Evolutionary conservation across 2,113 vertebrate genomes (phyloP), one percentile per base, ranked within the genome.

Genomic region (Hemibagrus wyckioides): DNA sequence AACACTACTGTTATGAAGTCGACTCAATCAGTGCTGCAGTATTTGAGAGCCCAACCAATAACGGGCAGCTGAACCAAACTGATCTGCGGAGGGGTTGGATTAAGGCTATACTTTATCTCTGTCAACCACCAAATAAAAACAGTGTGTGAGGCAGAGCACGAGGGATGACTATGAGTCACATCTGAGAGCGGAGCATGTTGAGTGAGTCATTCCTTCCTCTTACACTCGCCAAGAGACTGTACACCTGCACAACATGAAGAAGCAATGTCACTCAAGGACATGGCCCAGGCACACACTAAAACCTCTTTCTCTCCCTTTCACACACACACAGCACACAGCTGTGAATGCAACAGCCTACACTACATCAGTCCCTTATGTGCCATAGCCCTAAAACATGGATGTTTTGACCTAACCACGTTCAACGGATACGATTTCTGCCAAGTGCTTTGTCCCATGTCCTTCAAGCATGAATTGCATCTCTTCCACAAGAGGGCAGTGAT

Each of bases 181-280:
- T 85, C 88, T 92, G 90, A 92, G 93, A 90, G 90, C 92, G 89
- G 90, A 94, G 87, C 88, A 89, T 84, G 88, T 87, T 59, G 90
- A 90, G 88, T 95, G 94, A 95, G 92, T 95, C 95, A 95, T 90
- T 94, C 88, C 92, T 95, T 94, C 94, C 94, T 91, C 83, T 28
- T 86, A 85, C 57, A 57, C 75, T 84, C 30, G 92, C 93, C 94
- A 94, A 92, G 91, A 89, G 92, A 93, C 67, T 93, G 93, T 92
- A 93, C 94, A 95, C 94, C 94, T 95, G 94, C 93, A 93, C 84
- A 82, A 77, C 71, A 80, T 33, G 86, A 52, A 90, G 54, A 63
- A 65, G 63, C 82, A 87, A 71, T 80, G 83, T 87, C 80, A 86
- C 50, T 84, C 63, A 82, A 80, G 76, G 61, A 83, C 86, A 88